Percentiles rank a stretch among this genome's conserved stretches.
These are phyloP conservation scores for Actenoides hombroni DNA, from an alignment of 2,113 vertebrate species.

Conservation along the genomic window DNA sequence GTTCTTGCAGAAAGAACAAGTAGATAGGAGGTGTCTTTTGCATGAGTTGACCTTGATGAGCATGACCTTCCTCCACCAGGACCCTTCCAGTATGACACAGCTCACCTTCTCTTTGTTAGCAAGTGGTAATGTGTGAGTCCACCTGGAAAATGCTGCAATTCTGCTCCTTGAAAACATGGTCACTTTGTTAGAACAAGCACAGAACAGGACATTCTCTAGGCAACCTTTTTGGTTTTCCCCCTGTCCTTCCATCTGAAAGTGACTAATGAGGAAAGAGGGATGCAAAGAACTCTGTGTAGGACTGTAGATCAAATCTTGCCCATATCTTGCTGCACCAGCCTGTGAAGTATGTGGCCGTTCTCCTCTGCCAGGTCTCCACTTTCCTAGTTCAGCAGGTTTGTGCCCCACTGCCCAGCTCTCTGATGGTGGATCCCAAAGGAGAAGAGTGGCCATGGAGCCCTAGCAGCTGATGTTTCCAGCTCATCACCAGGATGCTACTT, in stretches of 20 bases:
- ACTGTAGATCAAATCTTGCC: neutral
- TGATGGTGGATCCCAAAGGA: neutral
- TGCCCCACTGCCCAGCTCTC: neutral
- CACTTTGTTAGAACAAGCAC: neutral
- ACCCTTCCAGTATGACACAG: neutral
- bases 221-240: fast-evolving
- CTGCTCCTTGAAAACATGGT: neutral
- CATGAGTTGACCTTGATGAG: neutral
- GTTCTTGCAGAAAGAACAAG: neutral
- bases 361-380: neutral
- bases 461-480: neutral
- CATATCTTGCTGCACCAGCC: fast-evolving
- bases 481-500: neutral
- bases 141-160: neutral
- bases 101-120: neutral
- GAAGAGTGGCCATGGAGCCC: neutral
- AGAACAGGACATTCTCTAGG: neutral
- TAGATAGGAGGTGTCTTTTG: neutral
- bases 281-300: neutral
- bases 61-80: neutral
- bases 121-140: neutral
- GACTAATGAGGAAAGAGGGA: neutral
- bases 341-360: fast-evolving
- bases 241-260: neutral
- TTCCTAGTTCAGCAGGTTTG: neutral